Percentiles rank a stretch among this genome's conserved stretches.
Conservation (phyloP, 2,888 invertebrate genomes). For the Nudaria mundana region DNA sequence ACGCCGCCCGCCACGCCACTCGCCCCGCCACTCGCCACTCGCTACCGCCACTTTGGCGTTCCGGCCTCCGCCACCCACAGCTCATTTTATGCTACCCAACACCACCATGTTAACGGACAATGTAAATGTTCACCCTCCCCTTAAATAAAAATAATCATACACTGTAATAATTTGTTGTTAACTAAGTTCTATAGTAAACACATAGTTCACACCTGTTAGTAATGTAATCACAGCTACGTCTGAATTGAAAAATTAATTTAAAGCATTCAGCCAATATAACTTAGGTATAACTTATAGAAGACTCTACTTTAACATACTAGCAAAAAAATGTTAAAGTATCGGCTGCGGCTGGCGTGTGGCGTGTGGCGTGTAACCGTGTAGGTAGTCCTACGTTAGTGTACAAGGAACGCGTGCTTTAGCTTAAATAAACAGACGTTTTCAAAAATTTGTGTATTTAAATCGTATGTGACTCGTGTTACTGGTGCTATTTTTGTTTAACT, state of each 20-base stretch:
- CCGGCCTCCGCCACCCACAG: conserved; percentile 18
- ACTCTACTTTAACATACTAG: no score
- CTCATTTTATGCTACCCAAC: conserved; percentile 52
- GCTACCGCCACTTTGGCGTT: conserved; percentile 11
- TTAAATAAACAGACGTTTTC: conserved; percentile 78
- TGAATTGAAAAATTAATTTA: no score
- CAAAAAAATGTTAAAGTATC: conserved; percentile 24
- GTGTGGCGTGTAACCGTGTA: conserved; percentile 16
- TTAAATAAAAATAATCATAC: conserved; percentile 35
- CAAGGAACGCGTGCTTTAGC: conserved; percentile 61
- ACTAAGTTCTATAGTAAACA: conserved; percentile 17
- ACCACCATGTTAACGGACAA: conserved; percentile 69
- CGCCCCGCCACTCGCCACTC: conserved; percentile 18
- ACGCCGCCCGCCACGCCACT: conserved; percentile 6
- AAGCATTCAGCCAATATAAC: no score
- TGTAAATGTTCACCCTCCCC: conserved; percentile 68
- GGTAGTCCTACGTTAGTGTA: conserved; percentile 1
- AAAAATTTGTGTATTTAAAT: conserved; percentile 80
- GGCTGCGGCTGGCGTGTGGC: conserved; percentile 17
- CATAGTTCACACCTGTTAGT: conserved; percentile 24
- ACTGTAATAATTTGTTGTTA: conserved; percentile 15
- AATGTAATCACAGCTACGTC: no score
- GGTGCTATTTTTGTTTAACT: conserved; percentile 73
- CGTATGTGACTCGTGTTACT: conserved; percentile 78
- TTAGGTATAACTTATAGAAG: no score